Percentiles rank a stretch among this genome's conserved stretches.
Conservation (phyloP, 2,797 vertebrate genomes). For the Molossus alvarezi region DNA sequence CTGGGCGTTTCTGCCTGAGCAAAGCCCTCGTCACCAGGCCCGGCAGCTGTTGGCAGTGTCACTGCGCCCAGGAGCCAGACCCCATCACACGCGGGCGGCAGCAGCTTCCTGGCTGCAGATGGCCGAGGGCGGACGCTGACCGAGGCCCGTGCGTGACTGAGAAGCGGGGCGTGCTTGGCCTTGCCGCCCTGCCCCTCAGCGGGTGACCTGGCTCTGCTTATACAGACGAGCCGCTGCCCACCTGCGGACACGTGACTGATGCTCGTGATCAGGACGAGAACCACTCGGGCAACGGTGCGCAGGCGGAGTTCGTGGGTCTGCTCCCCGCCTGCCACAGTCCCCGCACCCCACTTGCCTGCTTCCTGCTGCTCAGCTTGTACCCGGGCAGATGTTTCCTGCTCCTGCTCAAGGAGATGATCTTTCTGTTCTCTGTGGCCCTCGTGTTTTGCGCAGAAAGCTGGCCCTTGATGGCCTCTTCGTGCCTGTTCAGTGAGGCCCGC, state of each 20-base stretch:
- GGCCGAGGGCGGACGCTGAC: neutral
- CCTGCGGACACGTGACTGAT: neutral
- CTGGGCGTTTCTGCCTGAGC: neutral
- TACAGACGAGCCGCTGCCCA: neutral
- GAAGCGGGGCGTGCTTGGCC: neutral
- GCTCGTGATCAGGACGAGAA: neutral
- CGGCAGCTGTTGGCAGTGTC: neutral
- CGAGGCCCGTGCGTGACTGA: fast-evolving
- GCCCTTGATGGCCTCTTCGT: neutral
- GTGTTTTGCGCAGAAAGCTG: neutral
- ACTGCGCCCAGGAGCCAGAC: neutral
- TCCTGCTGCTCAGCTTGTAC: neutral
- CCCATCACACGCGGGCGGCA: fast-evolving
- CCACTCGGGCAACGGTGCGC: neutral
- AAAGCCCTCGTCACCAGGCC: neutral
- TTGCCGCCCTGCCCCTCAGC: neutral
- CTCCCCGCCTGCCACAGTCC: neutral
- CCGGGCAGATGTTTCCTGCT: neutral
- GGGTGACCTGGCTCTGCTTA: neutral
- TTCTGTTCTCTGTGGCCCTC: neutral
- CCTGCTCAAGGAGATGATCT: neutral
- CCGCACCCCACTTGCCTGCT: neutral
- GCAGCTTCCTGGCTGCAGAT: fast-evolving
- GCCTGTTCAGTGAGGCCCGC: neutral
- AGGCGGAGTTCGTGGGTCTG: neutral